These are phyloP conservation scores for Orchestes rusci DNA, from an alignment of 2,888 invertebrate genomes.

Conservation along the genomic window DNA sequence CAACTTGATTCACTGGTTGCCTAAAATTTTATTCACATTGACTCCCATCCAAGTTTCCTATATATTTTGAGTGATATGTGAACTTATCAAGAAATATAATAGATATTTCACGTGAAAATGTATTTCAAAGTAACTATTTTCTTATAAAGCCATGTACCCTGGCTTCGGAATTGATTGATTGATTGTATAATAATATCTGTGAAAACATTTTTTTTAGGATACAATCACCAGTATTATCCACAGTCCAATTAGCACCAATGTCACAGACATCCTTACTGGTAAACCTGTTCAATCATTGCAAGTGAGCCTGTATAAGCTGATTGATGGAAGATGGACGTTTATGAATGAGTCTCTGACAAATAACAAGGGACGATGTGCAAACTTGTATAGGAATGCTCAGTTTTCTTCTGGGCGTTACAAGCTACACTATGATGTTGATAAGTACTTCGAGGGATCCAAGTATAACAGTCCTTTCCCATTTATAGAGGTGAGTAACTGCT, in stretches of 20 bases:
- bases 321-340: conserved; percentile 59
- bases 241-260: conserved; percentile 72
- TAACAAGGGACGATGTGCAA: conserved; percentile 58
- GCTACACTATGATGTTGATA: conserved; percentile 63
- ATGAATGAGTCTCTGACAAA: conserved; percentile 59
- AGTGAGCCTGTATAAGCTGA: conserved; percentile 60
- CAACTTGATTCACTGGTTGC: no score
- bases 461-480: conserved; percentile 66
- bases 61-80: no score
- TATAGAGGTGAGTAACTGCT: conserved; percentile 63
- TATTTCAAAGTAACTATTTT: no score
- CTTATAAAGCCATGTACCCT: no score
- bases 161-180: no score
- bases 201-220: no score
- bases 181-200: no score
- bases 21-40: no score
- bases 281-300: conserved; percentile 57
- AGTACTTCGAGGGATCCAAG: conserved; percentile 57
- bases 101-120: no score
- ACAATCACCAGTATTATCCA: no score
- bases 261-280: conserved; percentile 66
- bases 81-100: no score
- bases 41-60: no score
- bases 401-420: conserved; percentile 66
- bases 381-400: conserved; percentile 53